Evolutionary conservation across 2,113 vertebrate genomes (phyloP), one percentile per base, ranked within the genome.

Genomic region (Probosciger aterrimus): DNA sequence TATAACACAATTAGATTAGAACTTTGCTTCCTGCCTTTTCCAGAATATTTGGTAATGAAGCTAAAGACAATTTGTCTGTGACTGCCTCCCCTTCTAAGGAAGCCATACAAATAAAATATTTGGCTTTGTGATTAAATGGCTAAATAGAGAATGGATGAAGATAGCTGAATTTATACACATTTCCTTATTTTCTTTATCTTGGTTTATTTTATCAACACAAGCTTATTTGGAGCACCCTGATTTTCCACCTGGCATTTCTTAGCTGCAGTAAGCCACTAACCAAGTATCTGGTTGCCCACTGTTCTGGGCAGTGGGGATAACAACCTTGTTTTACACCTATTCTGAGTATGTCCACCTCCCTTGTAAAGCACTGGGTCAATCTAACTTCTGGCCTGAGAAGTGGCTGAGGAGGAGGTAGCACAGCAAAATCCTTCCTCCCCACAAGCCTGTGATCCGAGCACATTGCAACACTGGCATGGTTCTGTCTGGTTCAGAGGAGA

Each of bases 71-170:
- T 97, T 96, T 95, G 53, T 96, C 81, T 97, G 91, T 96, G 89
- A 59, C 43, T 78, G 23, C 37, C 39, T 93, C 35, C 7, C 18
- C 27, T 90, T 75, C 52, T 25, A 60, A 59, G 17, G 86, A 96
- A 84, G 90, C 77, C 90, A 92, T 84, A 70, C 30, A 70, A 88
- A 94, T 95, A 65, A 95, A 15, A 73, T 93, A n/a, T 47, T 86
- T 94, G 79, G 44, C 86, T 97, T 94, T 95, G 82, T 97, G 95
- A 96, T 97, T 95, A 96, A 97, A 90, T 87, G 49, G 62, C 92
- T 96, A 93, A 63, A 76, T 95, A 71, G 62, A 83, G 95, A 93
- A 84, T 19, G 31, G 52, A 65, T 96, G 78, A 95, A 92, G 94
- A 81, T 53, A 82, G 76, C 11, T 82, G 47, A 23, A 43, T 71